Evolutionary conservation across 2,113 vertebrate species (phyloP).

Genomic region (Percopsis transmontana): DNA sequence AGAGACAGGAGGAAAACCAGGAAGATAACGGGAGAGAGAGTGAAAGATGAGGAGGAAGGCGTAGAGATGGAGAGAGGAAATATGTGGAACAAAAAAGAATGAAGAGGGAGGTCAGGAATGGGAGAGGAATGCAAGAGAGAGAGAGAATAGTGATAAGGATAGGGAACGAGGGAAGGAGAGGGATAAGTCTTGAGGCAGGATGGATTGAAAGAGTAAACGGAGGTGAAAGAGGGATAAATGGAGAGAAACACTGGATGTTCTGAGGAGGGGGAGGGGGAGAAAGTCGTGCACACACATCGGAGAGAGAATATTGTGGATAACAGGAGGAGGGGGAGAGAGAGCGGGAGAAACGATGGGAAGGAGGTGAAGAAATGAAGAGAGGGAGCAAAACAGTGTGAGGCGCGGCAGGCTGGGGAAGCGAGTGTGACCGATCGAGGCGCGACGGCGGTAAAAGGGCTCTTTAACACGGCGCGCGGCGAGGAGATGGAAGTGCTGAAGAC

Average conservation of each 20-base stretch:
- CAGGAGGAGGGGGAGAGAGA: conserved; percentile 31
- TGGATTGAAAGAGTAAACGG: conserved; percentile 66
- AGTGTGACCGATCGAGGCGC: conserved; percentile 65
- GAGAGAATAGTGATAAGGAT: conserved; percentile 18
- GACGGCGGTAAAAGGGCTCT: conserved; percentile 63
- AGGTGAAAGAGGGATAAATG: conserved; percentile 63
- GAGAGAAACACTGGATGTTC: conserved; percentile 48
- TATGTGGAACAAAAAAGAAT: conserved; percentile 4
- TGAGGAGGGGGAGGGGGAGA: conserved; percentile 12
- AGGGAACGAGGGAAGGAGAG: neutral
- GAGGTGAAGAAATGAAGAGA: conserved; percentile 16
- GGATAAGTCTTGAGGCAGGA: conserved; percentile 38
- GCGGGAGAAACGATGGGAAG: conserved; percentile 21
- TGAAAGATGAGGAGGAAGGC: conserved; percentile 5
- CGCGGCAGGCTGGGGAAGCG: conserved; percentile 32
- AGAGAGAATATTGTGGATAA: too few relatives aligned
- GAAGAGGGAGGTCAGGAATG: conserved; percentile 3
- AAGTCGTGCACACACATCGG: conserved; percentile 34
- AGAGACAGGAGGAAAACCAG: conserved; percentile 40
- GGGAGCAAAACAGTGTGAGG: conserved; percentile 24
- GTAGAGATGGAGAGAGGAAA: conserved; percentile 12
- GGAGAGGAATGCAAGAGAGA: conserved; percentile 27
- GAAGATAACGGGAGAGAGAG: conserved; percentile 43
- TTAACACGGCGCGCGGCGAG: conserved; percentile 59
- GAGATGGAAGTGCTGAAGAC: conserved; percentile 57